Conservation (phyloP, 1,140 invertebrate genomes). For the Arctopsyche grandis region DNA sequence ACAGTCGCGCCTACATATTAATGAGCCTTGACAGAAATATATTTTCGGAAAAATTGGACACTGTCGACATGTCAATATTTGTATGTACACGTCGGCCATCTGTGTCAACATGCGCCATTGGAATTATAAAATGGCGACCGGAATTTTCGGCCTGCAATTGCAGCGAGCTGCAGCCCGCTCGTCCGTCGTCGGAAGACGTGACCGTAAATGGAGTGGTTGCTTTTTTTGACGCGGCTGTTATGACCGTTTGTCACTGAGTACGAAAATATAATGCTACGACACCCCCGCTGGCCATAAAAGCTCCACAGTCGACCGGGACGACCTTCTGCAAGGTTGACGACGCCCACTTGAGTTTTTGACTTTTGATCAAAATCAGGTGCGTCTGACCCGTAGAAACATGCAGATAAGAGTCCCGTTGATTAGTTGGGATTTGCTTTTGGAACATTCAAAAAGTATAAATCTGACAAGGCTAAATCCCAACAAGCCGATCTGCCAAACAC, state of each 20-base stretch:
- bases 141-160: not conserved
- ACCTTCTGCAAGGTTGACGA: slow-evolving; percentile 40
- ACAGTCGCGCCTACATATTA: not conserved
- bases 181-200: slow-evolving; percentile 2
- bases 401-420: no score
- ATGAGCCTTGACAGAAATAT: slow-evolving; percentile 3
- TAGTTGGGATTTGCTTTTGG: no score
- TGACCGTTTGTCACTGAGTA: not conserved
- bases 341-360: not conserved
- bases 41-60: not conserved
- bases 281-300: slow-evolving; percentile 1
- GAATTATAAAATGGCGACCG: no score
- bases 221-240: not conserved
- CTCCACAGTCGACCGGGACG: not conserved
- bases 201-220: slow-evolving; percentile 1
- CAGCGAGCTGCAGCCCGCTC: not conserved
- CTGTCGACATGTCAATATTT: slow-evolving; percentile 4
- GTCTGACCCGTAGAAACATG: no score
- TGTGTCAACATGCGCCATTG: not conserved
- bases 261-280: slow-evolving; percentile 9
- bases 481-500: no score
- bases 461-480: no score
- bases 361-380: no score
- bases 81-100: not conserved
- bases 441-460: no score